A percentile compares a stretch with the other conserved stretches of the same genome.
Evolutionary conservation across 2,113 vertebrate genomes (phyloP).

Genomic region (Paraplagusia blochii): DNA sequence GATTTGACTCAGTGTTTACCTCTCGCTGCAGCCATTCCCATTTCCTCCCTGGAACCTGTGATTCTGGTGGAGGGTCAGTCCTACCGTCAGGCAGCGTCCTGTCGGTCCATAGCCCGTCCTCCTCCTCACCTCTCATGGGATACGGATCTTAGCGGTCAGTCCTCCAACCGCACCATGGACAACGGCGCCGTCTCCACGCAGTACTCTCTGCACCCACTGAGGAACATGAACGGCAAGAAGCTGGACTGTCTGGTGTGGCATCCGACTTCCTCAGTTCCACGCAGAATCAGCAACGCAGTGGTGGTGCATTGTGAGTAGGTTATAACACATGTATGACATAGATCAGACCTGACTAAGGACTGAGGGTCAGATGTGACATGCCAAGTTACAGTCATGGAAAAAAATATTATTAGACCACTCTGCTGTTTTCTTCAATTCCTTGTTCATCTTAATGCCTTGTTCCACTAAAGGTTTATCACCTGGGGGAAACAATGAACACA

Average conservation of each 20-base stretch:
- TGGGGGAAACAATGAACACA: too few relatives aligned
- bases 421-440: too few relatives aligned
- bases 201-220: slow-evolving; percentile 83
- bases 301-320: slow-evolving; percentile 82
- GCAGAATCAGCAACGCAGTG: slow-evolving; percentile 76
- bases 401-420: too few relatives aligned
- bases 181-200: slow-evolving; percentile 75
- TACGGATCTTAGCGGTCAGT: slow-evolving; percentile 78
- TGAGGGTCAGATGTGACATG: too few relatives aligned
- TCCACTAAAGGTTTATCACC: too few relatives aligned
- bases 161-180: slow-evolving; percentile 64
- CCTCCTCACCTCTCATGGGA: slow-evolving; percentile 83
- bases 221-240: slow-evolving; percentile 83
- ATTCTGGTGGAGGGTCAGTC: slow-evolving; percentile 80
- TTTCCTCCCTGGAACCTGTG: slow-evolving; percentile 64
- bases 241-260: slow-evolving; percentile 89
- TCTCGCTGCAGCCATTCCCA: slow-evolving; percentile 61
- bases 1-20: background rate
- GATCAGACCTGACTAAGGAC: too few relatives aligned
- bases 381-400: too few relatives aligned
- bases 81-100: slow-evolving; percentile 77
- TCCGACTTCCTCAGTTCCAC: slow-evolving; percentile 70
- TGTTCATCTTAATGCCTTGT: too few relatives aligned
- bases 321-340: background rate
- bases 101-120: slow-evolving; percentile 82